These are phyloP conservation scores for Anticlea derivata DNA, from an alignment of 2,888 invertebrate genomes.

Conservation along the genomic window DNA sequence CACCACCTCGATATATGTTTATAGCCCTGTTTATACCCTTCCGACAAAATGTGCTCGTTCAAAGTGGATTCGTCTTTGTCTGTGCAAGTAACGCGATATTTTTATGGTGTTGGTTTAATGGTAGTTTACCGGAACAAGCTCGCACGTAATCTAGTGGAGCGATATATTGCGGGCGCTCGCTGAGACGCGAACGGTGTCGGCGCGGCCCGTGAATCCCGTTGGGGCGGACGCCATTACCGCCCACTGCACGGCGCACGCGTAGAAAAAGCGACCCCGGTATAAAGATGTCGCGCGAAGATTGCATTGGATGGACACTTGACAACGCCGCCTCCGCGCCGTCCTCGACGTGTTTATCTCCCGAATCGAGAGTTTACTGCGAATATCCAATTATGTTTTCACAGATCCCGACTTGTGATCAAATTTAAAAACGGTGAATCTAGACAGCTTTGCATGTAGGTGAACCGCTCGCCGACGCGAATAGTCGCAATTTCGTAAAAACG, in stretches of 20 bases:
- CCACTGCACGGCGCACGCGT: constrained; percentile 74
- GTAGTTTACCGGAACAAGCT: constrained; percentile 74
- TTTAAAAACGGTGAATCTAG: constrained; percentile 50
- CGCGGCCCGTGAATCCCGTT: constrained; percentile 78
- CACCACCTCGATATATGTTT: constrained; percentile 19
- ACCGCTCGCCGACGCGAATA: constrained; percentile 41
- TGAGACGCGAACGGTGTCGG: constrained; percentile 80
- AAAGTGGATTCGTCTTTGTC: constrained; percentile 35
- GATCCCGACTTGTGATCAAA: constrained; percentile 58
- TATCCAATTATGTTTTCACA: constrained; percentile 68
- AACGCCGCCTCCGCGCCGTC: constrained; percentile 58
- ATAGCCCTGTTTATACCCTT: constrained; percentile 7
- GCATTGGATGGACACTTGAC: constrained; percentile 71
- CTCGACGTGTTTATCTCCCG: constrained; percentile 58
- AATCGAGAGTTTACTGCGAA: constrained; percentile 64
- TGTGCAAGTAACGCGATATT: constrained; percentile 44
- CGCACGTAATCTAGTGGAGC: constrained; percentile 78
- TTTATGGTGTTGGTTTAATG: constrained; percentile 53
- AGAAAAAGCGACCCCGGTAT: constrained; percentile 73
- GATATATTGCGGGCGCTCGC: constrained; percentile 79
- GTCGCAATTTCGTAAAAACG: constrained; percentile 59
- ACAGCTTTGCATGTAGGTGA: constrained; percentile 60
- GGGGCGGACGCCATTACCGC: constrained; percentile 79
- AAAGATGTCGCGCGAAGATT: constrained; percentile 76
- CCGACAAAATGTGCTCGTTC: constrained; percentile 10